Evolutionary conservation across 1,140 invertebrate genomes (phyloP).

Genomic region (Metaphire vulgaris): DNA sequence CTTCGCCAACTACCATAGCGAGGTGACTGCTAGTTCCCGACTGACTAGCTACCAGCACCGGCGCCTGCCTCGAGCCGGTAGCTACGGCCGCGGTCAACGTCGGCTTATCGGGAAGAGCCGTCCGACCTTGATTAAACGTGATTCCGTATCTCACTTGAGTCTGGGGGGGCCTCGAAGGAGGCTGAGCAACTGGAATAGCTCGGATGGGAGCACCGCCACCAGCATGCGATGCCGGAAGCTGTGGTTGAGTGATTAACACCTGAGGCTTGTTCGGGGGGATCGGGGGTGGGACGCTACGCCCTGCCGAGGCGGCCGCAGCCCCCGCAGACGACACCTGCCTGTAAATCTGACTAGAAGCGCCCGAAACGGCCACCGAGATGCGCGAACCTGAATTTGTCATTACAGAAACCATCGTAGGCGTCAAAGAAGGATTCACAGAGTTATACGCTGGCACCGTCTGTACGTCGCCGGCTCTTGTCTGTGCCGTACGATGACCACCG

Average conservation of each 20-base stretch:
- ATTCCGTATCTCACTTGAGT: background rate
- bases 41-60: background rate
- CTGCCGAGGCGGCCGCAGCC: conserved; percentile 35
- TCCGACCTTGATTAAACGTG: background rate
- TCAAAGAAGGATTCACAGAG: background rate
- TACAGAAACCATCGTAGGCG: background rate
- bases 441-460: background rate
- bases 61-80: background rate
- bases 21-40: background rate
- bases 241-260: conserved; percentile 56
- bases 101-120: background rate
- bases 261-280: conserved; percentile 82
- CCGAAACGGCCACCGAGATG: conserved; percentile 30
- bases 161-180: background rate
- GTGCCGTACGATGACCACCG: background rate
- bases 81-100: background rate
- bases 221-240: background rate
- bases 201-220: background rate
- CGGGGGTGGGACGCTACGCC: conserved; percentile 69
- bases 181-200: background rate
- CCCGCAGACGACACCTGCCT: conserved; percentile 32
- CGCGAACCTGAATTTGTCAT: background rate
- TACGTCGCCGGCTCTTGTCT: background rate
- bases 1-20: background rate
- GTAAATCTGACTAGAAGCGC: conserved; percentile 23